Percentiles rank a stretch among this genome's conserved stretches.
Conservation (phyloP, 2,113 vertebrate species). For the Sardina pilchardus region DNA sequence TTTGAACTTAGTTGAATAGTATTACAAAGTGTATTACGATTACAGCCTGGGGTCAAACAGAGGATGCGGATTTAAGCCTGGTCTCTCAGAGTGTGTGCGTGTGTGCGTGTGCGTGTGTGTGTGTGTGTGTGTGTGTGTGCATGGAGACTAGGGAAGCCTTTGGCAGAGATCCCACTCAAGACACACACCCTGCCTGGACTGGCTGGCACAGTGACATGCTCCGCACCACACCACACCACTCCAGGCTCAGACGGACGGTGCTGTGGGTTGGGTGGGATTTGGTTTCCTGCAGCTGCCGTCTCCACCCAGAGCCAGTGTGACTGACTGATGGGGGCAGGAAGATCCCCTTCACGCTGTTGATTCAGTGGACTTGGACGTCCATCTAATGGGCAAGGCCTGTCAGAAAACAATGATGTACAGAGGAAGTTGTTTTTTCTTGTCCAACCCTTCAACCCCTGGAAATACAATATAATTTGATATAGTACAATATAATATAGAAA, state of each 20-base stretch:
- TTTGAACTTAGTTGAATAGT: too few species aligned
- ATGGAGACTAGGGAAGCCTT: neutral
- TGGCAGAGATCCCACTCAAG: neutral
- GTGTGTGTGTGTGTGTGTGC: neutral
- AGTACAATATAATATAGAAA: neutral
- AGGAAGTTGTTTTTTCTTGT: neutral
- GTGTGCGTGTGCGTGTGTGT: neutral
- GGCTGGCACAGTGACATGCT: neutral
- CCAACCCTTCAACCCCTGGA: neutral
- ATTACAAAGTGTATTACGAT: too few species aligned
- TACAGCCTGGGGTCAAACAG: neutral
- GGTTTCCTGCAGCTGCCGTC: neutral
- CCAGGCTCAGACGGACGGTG: neutral
- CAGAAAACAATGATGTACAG: neutral
- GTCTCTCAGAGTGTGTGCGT: neutral
- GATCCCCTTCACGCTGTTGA: neutral
- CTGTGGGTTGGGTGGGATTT: neutral
- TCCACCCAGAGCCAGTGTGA: neutral
- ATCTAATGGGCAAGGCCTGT: neutral
- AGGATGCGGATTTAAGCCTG: neutral
- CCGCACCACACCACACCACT: neutral
- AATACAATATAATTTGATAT: neutral
- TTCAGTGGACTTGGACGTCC: neutral
- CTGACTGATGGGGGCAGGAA: neutral
- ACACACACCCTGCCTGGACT: neutral